phyloP scores from a whole-genome alignment of 53 echinoderm and acorn worm species.

The Astropecten irregularis region DNA sequence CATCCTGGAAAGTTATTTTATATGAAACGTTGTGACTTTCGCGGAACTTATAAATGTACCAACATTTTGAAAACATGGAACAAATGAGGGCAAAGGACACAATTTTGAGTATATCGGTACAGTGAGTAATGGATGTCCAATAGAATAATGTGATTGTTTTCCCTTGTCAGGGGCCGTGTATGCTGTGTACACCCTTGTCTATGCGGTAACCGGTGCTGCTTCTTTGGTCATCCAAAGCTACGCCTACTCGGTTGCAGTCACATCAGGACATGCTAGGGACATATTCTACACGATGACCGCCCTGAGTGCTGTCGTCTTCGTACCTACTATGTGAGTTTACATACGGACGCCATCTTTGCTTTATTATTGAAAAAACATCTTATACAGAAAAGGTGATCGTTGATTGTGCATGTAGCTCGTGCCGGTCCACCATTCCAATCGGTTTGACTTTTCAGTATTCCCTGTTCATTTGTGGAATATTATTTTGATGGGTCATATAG shows the following conservation, averaged over 20 bases:
- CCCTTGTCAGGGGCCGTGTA: neutral
- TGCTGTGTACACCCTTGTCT: conserved; percentile 15
- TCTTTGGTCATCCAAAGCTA: conserved; percentile 23
- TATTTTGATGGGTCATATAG: neutral
- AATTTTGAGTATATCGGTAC: no score
- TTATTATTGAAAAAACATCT: neutral
- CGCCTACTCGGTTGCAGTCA: neutral
- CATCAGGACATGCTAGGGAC: neutral
- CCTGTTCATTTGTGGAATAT: neutral
- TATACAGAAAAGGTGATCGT: no score
- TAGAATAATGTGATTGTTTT: no score
- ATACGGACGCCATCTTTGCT: neutral
- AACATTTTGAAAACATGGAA: no score
- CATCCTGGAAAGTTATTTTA: no score
- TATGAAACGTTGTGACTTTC: no score
- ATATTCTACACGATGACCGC: neutral
- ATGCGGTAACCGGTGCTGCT: neutral
- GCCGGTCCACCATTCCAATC: neutral
- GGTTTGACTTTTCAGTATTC: neutral
- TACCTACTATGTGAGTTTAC: conserved; percentile 6
- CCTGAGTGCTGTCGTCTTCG: neutral
- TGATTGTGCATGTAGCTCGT: neutral
- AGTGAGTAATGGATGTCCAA: no score
- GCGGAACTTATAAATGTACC: no score
- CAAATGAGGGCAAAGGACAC: no score